phyloP scores from a whole-genome alignment of 2,888 invertebrate species.

The Drosophila atroscutellata region DNA sequence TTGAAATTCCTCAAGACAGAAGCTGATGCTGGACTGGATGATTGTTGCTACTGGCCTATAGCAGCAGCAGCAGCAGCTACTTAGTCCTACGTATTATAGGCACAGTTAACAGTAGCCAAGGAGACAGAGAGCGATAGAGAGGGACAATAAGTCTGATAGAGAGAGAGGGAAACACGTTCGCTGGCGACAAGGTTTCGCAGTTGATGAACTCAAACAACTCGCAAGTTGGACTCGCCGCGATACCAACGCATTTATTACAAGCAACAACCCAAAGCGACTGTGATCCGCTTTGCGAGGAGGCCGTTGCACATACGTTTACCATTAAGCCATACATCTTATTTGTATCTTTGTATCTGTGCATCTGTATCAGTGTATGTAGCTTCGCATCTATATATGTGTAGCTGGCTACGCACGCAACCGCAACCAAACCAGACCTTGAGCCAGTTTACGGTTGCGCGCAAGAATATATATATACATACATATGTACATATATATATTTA shows the following conservation, averaged over 20 bases:
- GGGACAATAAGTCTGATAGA: background rate
- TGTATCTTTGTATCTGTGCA: background rate
- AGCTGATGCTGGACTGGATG: background rate
- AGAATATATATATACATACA: slow-evolving; percentile 46
- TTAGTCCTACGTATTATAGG: slow-evolving; percentile 31
- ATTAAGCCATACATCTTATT: slow-evolving; percentile 1
- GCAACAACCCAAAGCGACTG: slow-evolving; percentile 41
- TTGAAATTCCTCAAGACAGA: slow-evolving; percentile 31
- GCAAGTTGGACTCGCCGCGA: slow-evolving; percentile 37
- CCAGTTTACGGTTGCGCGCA: slow-evolving; percentile 69
- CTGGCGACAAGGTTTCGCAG: slow-evolving; percentile 65
- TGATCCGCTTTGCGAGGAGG: slow-evolving; percentile 66
- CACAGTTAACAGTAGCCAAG: slow-evolving; percentile 49
- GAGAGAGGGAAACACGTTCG: slow-evolving; percentile 54
- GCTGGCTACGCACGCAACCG: slow-evolving; percentile 52
- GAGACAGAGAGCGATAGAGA: slow-evolving; percentile 56
- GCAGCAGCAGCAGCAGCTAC: slow-evolving; percentile 33
- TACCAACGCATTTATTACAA: slow-evolving; percentile 67
- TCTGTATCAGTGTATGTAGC: slow-evolving; percentile 19
- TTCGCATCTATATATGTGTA: slow-evolving; percentile 10
- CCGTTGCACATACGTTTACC: slow-evolving; percentile 57
- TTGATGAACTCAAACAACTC: slow-evolving; percentile 67
- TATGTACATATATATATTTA: background rate
- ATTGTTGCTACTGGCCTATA: slow-evolving; percentile 59
- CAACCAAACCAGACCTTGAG: slow-evolving; percentile 77